These are phyloP conservation scores for Dryas iulia DNA, from an alignment of 1,140 invertebrate genomes.

Conservation along the genomic window DNA sequence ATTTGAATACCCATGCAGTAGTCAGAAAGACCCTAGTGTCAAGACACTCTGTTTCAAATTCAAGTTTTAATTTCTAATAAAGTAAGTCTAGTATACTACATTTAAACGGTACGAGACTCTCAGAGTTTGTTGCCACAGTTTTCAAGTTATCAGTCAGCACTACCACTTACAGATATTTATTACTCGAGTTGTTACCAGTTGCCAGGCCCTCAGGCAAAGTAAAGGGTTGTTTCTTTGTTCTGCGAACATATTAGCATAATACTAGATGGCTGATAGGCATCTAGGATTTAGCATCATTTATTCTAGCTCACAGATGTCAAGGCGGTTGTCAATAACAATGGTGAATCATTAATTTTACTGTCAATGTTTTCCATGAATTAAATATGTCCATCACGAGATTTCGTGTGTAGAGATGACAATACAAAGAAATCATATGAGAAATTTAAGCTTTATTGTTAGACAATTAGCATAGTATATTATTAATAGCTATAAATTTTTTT, in stretches of 20 bases:
- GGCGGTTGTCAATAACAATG: conserved; percentile 30
- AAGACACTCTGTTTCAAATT: too few species aligned
- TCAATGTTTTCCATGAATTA: conserved; percentile 20
- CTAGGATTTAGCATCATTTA: background rate
- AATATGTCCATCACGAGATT: background rate
- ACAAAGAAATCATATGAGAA: too few species aligned
- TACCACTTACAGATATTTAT: background rate
- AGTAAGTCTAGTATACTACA: too few species aligned
- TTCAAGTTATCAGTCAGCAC: background rate
- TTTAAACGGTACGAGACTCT: too few species aligned
- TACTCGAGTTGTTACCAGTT: too few species aligned
- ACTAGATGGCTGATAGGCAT: background rate
- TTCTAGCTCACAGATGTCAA: conserved; percentile 16
- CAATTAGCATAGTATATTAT: too few species aligned
- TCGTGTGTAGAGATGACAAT: conserved; percentile 10
- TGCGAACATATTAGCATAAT: background rate
- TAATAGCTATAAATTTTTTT: too few species aligned
- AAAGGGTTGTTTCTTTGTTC: conserved; percentile 1
- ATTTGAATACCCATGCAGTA: too few species aligned
- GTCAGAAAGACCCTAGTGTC: too few species aligned
- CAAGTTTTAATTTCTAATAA: too few species aligned
- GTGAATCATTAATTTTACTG: conserved; percentile 30
- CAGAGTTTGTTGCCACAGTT: background rate
- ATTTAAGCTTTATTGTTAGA: too few species aligned
- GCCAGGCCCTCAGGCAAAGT: background rate